phyloP scores from a whole-genome alignment of 1,140 invertebrate genomes.

The Sycophaga agraensis region DNA sequence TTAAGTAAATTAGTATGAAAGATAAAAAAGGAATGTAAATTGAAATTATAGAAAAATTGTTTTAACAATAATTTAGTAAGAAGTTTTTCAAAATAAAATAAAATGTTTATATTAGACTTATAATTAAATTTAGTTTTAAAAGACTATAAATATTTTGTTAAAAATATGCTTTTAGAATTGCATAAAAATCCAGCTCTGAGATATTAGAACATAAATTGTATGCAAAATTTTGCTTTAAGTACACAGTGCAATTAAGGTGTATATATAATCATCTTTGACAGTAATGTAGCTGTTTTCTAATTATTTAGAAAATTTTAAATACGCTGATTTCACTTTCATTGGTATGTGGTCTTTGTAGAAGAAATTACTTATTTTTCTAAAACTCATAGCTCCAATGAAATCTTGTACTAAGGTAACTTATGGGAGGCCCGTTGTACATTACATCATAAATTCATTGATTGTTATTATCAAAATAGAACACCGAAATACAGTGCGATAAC shows the following conservation, averaged over 20 bases:
- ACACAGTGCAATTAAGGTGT: neutral
- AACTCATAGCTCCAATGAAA: neutral
- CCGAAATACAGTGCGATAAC: neutral
- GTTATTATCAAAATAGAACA: neutral
- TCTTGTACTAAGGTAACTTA: constrained; percentile 30
- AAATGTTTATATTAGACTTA: no score
- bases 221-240: constrained; percentile 12
- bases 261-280: neutral
- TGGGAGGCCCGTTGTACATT: constrained; percentile 16
- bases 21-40: constrained; percentile 4
- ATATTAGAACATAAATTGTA: neutral
- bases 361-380: neutral
- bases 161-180: neutral
- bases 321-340: constrained; percentile 14
- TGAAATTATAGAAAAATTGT: neutral
- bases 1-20: neutral
- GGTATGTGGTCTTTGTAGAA: constrained; percentile 8
- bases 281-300: constrained; percentile 6
- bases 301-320: constrained; percentile 11
- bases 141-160: neutral
- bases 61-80: neutral
- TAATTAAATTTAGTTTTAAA: neutral
- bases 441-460: neutral
- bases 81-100: no score
- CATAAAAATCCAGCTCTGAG: neutral